These are phyloP conservation scores for Leptinotarsa tumamoca DNA, from an alignment of 2,888 invertebrate species.

Conservation along the genomic window DNA sequence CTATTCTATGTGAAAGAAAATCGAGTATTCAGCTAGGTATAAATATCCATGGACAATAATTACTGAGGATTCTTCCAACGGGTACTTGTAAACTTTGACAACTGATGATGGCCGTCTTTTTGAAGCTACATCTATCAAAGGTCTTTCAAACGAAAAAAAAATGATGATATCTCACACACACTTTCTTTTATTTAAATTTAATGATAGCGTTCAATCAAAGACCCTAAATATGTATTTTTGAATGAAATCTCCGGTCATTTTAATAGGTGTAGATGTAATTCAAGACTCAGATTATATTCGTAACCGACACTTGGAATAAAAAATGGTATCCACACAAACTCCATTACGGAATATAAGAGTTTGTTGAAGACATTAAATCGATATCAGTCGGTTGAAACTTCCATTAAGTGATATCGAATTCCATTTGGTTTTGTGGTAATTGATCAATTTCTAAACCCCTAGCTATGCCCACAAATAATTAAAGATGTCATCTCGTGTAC, in stretches of 20 bases:
- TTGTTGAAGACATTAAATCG: constrained; percentile 33
- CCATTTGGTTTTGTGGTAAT: constrained; percentile 33
- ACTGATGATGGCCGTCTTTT: too few species aligned
- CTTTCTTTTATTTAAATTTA: too few species aligned
- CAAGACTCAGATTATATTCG: neutral
- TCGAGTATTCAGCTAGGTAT: too few species aligned
- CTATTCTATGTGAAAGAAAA: too few species aligned
- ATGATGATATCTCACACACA: too few species aligned
- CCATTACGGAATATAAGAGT: constrained; percentile 14
- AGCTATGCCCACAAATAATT: constrained; percentile 25
- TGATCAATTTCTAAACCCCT: constrained; percentile 31
- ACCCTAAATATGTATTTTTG: too few species aligned
- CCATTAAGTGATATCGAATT: constrained; percentile 30
- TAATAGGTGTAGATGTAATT: neutral
- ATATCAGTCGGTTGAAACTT: constrained; percentile 23
- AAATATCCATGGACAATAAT: too few species aligned
- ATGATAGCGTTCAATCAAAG: too few species aligned
- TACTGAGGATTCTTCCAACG: too few species aligned
- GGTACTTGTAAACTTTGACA: too few species aligned
- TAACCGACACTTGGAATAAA: neutral
- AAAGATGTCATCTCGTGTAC: constrained; percentile 30
- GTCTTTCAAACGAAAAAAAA: too few species aligned
- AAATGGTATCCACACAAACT: neutral
- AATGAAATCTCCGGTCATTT: neutral
- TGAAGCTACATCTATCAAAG: too few species aligned